phyloP scores from a whole-genome alignment of 2,113 vertebrate genomes.

The Petaurus breviceps region DNA sequence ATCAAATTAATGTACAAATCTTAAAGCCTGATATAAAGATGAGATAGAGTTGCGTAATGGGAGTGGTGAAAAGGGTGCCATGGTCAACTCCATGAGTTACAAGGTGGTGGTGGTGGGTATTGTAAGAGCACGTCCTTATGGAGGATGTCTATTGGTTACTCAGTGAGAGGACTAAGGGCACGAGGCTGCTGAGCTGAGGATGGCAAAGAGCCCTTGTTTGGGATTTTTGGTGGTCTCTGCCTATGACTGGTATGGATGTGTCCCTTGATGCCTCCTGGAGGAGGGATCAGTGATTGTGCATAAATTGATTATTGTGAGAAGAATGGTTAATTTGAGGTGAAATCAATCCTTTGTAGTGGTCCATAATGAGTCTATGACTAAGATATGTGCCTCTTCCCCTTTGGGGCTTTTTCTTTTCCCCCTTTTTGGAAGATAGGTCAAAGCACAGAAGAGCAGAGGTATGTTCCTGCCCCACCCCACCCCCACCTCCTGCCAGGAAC shows the following conservation, averaged over 20 bases:
- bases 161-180: neutral
- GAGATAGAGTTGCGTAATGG: neutral
- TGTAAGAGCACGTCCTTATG: neutral
- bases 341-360: neutral
- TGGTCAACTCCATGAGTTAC: neutral
- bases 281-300: neutral
- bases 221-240: neutral
- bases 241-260: neutral
- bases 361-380: neutral
- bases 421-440: neutral
- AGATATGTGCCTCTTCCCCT: neutral
- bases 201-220: neutral
- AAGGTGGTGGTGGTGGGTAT: neutral
- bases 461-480: neutral
- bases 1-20: neutral
- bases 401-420: neutral
- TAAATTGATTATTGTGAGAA: neutral
- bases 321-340: neutral
- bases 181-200: neutral
- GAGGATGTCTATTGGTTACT: neutral
- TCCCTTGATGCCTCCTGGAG: neutral
- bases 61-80: neutral
- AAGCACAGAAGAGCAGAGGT: neutral
- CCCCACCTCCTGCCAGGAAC: neutral
- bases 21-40: neutral